Evolutionary conservation across 37 sponge, comb jelly and placozoan genomes (phyloP), one percentile per base, ranked within the genome.

Genomic region (Agelas oroides): DNA sequence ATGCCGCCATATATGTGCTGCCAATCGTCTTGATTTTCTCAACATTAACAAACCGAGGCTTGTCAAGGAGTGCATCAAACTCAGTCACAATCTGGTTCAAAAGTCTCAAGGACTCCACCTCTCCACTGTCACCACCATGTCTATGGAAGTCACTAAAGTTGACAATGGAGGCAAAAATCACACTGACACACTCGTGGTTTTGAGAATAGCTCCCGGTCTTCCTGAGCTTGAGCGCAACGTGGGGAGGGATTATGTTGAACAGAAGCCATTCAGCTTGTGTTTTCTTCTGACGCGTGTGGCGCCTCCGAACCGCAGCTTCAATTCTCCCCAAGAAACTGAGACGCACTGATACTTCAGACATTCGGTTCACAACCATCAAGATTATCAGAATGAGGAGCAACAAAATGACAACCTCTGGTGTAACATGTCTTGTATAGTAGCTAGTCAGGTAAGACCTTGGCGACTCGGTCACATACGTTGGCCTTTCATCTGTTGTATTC

Each of bases 1-100:
- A 93, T 0, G 90, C 97, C 34, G 95, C 92, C 97, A 96, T 96
- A 84, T 94, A 96, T 3, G 89, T 93, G 66, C 95, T 88, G 3
- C 95, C 97, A 39, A 94, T 96, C 2, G 95, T 94, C 65, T 96
- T 94, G 59, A 96, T 96, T 68, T 96, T 96, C 28, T 96, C 92
- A 34, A 96, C 70, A 64, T 59, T 64, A 25, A 57, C 28, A 58
- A 91, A 91, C 55, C 82, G 73, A 1, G 72, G 77, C 28, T 36
- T 66, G 68, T 89, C 84, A 28, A 96, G 78, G 11, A 93, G 76
- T 13, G 78, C 62, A 61, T 95, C 96, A 79, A 92, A 92, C 60
- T 92, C 90, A 5, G 78, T 56, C 32, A 95, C 69, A 0, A 95
- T 92, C n/a, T 66, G 37, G 75, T 92, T 92, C n/a, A 95, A 65